phyloP scores from a whole-genome alignment of 1,140 invertebrate genomes.

The Centruroides sculpturatus region DNA sequence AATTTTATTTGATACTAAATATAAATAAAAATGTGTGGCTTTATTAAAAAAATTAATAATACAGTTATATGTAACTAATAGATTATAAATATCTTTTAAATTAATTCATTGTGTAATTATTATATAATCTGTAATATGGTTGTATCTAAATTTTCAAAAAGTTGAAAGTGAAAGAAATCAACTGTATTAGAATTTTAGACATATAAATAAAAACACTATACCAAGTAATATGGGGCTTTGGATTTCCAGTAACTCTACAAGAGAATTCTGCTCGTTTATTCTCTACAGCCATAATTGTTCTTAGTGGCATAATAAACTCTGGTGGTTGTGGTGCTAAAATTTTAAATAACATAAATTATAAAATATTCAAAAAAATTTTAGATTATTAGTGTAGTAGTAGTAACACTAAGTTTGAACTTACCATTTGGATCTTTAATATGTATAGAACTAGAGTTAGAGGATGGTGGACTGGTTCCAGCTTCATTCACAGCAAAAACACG shows the following conservation, averaged over 20 bases:
- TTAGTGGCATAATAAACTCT: conserved; percentile 66
- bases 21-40: too few species aligned
- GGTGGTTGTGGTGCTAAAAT: conserved; percentile 52
- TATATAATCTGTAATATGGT: too few species aligned
- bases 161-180: neutral
- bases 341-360: too few species aligned
- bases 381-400: too few species aligned
- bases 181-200: neutral
- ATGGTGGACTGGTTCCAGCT: conserved; percentile 74
- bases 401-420: neutral
- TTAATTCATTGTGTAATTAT: too few species aligned
- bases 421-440: conserved; percentile 73
- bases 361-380: too few species aligned
- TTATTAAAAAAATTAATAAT: too few species aligned
- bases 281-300: conserved; percentile 71
- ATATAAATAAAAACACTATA: neutral
- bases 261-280: conserved; percentile 86
- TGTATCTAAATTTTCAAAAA: too few species aligned
- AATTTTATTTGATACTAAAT: too few species aligned
- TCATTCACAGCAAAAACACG: conserved; percentile 93
- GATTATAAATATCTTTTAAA: too few species aligned
- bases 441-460: conserved; percentile 50
- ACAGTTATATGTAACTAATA: too few species aligned
- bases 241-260: conserved; percentile 72
- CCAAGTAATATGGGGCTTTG: conserved; percentile 34